Evolutionary conservation across 2,113 vertebrate genomes (phyloP), one percentile per base, ranked within the genome.

Genomic region (Poecile atricapillus): DNA sequence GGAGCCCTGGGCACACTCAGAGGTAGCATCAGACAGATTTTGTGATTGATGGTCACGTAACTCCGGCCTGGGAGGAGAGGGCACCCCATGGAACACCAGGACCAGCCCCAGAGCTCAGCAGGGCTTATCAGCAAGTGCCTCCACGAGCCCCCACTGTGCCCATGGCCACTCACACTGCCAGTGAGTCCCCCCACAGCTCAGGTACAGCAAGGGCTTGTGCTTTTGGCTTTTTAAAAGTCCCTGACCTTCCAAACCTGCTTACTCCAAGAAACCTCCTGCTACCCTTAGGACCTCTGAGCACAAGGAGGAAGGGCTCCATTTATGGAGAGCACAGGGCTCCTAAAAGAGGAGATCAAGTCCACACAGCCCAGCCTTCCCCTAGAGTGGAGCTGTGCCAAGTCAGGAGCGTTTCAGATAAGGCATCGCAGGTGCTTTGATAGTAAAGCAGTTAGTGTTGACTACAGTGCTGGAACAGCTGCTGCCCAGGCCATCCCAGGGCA

Each of bases 341-440:
- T 79, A 7, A 53, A 73, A 68, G 59, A 87, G 64, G 47, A 73
- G 30, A 52, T 35, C 15, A 68, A 78, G 41, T 67, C 65, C 92
- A 79, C 91, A 35, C 19, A 88, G 88, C 68, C 85, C 96, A 83
- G 79, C 76, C 88, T 59, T 64, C 63, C 55, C 85, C 68, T 41
- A 9, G 33, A 50, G 76, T 2, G 14, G 39, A 74, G 82, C 80
- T 3, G 13, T 53, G 81, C 79, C 79, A 41, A 83, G 77, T 84
- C 89, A 86, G 95, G 92, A 89, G 92, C 41, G 9, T 85, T 96
- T 96, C 83, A 73, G 91, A 94, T 97, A 98, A 98, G 97, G 98
- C 98, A 98, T 98, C 97, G 81, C 96, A 97, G 98, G 98, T 98
- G 98, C 98, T 98, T 83, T 43, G 94, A 96, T 59, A 97, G 94